Base-by-base conservation (phyloP, 2,888 invertebrate genomes). In the Lasioglossum lativentre region DNA sequence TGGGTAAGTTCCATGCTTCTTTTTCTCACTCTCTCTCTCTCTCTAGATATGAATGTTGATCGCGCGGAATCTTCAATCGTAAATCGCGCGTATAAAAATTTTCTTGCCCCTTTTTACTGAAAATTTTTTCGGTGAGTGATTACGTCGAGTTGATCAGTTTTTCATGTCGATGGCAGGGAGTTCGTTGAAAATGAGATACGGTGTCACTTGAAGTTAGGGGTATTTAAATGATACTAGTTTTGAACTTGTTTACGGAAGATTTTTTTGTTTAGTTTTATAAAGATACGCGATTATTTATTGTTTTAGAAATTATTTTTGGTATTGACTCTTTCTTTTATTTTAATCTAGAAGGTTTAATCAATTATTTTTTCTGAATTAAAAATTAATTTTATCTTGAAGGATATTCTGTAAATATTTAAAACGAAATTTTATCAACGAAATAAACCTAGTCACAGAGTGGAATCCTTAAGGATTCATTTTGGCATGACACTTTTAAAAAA, bases 1-100 rank as follows among this genome's bases (percentile, higher is more conserved):
- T 99, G 98, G 99, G 99, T 99, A 96, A 97, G 99, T 97, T 90
- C 63, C 80, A 83, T 80, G 71, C 66, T 76, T 40, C 40, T 16
- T 78, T 63, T 2, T 0, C 30, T 63, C 16, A 6, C 38, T 8
- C 3, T 27, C 30, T 3, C n/a, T n/a, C n/a, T n/a, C n/a, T n/a
- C n/a, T 34, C 19, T 30, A 0, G 10, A 10, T 73, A n/a, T 73
- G 12, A 38, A 72, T 72, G 4, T 47, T 1, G 45, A 72, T 19
- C 27, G 30, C 45, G 45, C 34, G 47, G 30, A 71, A 72, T 72
- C 34, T 23, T 63, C 40, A 19, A 75, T 47, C 72, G 23, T 16
- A 27, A 40, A 75, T 59, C 74, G 27, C 23, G 16, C 3, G 56
- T 40, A 42, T 6, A 27, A 45, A 34, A 38, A 19, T 52, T 27